phyloP scores from a whole-genome alignment of 2,888 invertebrate genomes.

The Pachymerium ferrugineum region DNA sequence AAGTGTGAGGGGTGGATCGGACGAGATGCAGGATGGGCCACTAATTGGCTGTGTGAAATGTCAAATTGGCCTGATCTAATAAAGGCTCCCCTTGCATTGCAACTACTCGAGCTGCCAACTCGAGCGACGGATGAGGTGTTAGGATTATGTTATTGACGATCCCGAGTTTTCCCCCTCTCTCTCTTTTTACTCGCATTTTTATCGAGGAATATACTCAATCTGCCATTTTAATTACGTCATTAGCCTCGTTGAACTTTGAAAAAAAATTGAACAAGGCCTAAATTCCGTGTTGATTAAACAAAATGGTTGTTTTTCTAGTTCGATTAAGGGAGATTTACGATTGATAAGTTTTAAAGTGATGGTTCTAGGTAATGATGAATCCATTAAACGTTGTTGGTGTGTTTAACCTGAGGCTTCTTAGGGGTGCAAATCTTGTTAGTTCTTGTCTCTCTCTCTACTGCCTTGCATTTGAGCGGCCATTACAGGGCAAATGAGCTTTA shows the following conservation, averaged over 20 bases:
- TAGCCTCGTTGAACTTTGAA: too few species aligned
- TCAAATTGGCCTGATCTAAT: constrained; percentile 23
- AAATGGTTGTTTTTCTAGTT: neutral
- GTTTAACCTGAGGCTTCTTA: neutral
- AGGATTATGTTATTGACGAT: too few species aligned
- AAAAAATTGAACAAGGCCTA: too few species aligned
- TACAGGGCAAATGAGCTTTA: constrained; percentile 1
- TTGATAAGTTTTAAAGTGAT: too few species aligned
- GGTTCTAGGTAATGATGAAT: too few species aligned
- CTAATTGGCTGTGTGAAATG: constrained; percentile 27
- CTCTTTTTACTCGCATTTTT: too few species aligned
- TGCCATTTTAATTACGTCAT: too few species aligned
- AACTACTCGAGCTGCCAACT: constrained; percentile 13
- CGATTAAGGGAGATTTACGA: neutral
- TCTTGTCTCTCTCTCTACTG: neutral
- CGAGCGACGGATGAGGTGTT: constrained; percentile 2
- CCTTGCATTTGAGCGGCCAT: neutral
- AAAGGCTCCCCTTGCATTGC: neutral
- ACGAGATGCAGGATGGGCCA: constrained; percentile 20
- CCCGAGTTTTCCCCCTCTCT: too few species aligned
- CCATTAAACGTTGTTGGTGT: too few species aligned
- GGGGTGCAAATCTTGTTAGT: neutral
- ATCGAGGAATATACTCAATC: too few species aligned
- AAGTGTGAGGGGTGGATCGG: neutral
- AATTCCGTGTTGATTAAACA: neutral